phyloP scores from a whole-genome alignment of 2,797 vertebrate species.

The Borostomias antarcticus region DNA sequence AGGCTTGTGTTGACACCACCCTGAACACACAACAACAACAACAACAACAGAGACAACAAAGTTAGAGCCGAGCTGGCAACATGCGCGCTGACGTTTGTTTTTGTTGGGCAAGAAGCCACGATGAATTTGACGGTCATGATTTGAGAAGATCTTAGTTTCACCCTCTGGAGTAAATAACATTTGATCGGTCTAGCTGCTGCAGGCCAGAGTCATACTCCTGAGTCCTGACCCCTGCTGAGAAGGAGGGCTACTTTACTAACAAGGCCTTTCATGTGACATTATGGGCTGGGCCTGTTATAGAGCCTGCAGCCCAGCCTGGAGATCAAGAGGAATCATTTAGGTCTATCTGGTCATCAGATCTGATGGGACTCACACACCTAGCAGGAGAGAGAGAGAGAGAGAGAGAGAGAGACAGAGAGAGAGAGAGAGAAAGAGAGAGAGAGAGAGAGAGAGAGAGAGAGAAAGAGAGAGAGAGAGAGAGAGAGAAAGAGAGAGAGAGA shows the following conservation, averaged over 20 bases:
- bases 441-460: neutral
- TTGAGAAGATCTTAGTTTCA: neutral
- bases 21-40: conserved; percentile 62
- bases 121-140: too few species aligned
- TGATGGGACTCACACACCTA: neutral
- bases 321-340: neutral
- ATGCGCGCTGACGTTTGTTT: too few species aligned
- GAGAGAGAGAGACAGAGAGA: too few species aligned
- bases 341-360: conserved; percentile 1
- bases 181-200: neutral
- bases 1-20: conserved; percentile 78
- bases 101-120: too few species aligned
- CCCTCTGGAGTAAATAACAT: neutral
- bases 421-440: neutral
- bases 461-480: neutral
- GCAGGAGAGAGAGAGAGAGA: neutral
- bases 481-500: neutral
- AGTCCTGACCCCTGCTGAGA: neutral
- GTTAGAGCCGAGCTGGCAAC: neutral
- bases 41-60: neutral
- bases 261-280: neutral
- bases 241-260: neutral
- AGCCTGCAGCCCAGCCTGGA: neutral
- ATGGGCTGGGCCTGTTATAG: neutral
- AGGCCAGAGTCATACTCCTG: neutral